phyloP scores from a whole-genome alignment of 2,113 vertebrate species.

The Hipposideros armiger region DNA sequence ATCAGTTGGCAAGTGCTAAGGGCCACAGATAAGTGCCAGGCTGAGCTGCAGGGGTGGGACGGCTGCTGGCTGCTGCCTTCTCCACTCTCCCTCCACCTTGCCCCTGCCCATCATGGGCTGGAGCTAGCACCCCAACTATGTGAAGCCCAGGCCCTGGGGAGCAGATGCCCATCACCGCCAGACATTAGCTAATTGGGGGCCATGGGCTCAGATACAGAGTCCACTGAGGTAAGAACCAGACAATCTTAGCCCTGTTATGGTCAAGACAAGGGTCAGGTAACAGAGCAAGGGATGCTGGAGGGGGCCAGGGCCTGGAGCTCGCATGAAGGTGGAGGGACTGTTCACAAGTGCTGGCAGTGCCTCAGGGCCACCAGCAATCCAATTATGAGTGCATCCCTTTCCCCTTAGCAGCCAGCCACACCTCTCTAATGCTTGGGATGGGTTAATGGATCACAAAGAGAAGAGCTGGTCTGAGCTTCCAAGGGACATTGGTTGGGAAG shows the following conservation, averaged over 20 bases:
- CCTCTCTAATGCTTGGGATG: not conserved
- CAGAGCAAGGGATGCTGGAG: not conserved
- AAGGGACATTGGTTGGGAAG: rapidly evolving
- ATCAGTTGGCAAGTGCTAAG: not conserved
- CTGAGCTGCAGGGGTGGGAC: not conserved
- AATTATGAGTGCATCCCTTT: rapidly evolving
- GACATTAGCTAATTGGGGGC: not conserved
- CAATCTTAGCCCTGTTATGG: not conserved
- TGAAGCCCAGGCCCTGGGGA: not conserved
- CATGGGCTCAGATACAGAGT: not conserved
- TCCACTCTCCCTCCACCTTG: not conserved
- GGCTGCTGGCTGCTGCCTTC: not conserved
- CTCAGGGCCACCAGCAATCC: too few species aligned
- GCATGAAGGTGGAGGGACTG: rapidly evolving
- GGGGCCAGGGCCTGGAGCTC: too few species aligned
- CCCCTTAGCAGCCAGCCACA: not conserved
- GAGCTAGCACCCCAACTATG: not conserved
- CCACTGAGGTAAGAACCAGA: not conserved
- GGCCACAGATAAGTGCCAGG: not conserved
- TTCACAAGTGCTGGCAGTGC: not conserved
- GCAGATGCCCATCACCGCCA: not conserved
- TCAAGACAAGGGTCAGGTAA: not conserved
- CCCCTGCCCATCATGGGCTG: not conserved
- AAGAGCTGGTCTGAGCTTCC: rapidly evolving
- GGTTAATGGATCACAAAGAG: not conserved